Base-by-base conservation (phyloP, 2,888 invertebrate genomes). In the Halictus ligatus region DNA sequence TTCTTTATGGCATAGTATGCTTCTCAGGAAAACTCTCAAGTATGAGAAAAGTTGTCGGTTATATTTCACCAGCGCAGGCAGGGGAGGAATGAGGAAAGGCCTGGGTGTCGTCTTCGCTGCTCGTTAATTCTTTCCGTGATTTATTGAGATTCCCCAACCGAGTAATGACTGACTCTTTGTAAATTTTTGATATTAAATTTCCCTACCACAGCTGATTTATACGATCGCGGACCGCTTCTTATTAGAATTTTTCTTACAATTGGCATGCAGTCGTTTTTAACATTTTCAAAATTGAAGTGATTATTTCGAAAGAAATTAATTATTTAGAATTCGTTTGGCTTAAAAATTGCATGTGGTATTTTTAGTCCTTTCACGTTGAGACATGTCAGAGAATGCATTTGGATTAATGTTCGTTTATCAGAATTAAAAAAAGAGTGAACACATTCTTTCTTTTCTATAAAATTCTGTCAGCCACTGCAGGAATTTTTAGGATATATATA, bases 41-140 rank as follows among this genome's bases (percentile, higher is more conserved):
- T 92, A 93, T 92, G 92, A 94, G 94, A 94, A 94, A 94, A 94
- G 93, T 94, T 94, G 91, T 89, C 88, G 89, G 93, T 93, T 90
- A 94, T 94, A 94, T 93, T 94, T 94, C 93, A 94, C 85, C 74
- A 89, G 83, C 84, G 81, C 72, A 80, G 83, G 83, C 83, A 78
- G 80, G 89, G 87, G 80, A 77, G 84, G 86, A 85, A 88, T 75
- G 88, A 83, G 87, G 87, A 81, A 84, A 86, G 91, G 91, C 87
- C 89, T 90, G 91, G 94, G 94, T 94, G 94, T 94, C 94, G 92
- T 94, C 93, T 94, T 94, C 93, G 91, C 88, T 90, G 92, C 94
- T 94, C 94, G 93, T 94, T 94, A 94, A 94, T 94, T 93, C 91
- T 89, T 84, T 87, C 87, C 75, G 91, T 93, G 94, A 94, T 94